A percentile compares a stretch with the other conserved stretches of the same genome.
phyloP scores from a whole-genome alignment of 2,888 invertebrate species.

The Ethmia dodecea region DNA sequence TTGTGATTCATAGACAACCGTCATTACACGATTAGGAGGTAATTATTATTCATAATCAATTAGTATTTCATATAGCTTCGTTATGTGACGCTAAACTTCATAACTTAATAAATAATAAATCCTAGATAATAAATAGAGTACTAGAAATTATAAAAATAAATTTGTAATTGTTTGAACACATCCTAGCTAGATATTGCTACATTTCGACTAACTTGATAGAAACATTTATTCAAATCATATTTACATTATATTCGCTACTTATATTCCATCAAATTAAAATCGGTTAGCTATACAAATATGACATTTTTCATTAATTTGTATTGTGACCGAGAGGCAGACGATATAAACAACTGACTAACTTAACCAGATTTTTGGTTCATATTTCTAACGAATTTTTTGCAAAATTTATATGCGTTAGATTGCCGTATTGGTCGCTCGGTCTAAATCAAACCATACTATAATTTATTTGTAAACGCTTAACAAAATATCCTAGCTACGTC shows the following conservation, averaged over 20 bases:
- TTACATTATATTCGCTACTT: constrained; percentile 56
- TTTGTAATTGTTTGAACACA: constrained; percentile 67
- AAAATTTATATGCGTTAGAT: too few relatives aligned
- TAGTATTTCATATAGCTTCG: constrained; percentile 8
- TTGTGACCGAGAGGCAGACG: too few relatives aligned
- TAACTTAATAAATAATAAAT: constrained; percentile 63
- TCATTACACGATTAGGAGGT: constrained; percentile 1
- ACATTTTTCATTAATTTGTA: too few relatives aligned
- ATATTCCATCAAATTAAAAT: constrained; percentile 44
- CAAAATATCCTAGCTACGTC: constrained; percentile 65
- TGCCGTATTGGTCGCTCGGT: too few relatives aligned
- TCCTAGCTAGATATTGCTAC: constrained; percentile 74
- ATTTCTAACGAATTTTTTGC: too few relatives aligned
- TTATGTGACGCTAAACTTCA: constrained; percentile 31
- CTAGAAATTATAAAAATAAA: constrained; percentile 53
- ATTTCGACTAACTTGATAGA: constrained; percentile 54
- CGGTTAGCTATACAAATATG: constrained; percentile 47
- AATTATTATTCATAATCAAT: constrained; percentile 1
- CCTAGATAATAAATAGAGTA: constrained; percentile 66
- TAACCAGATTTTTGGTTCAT: too few relatives aligned
- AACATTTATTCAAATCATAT: constrained; percentile 53
- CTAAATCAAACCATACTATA: too few relatives aligned
- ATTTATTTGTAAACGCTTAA: constrained; percentile 50
- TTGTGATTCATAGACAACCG: constrained; percentile 6
- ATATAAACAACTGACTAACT: constrained; percentile 10